Conservation (phyloP, 2,797 vertebrate species). For the Monodelphis domestica region DNA sequence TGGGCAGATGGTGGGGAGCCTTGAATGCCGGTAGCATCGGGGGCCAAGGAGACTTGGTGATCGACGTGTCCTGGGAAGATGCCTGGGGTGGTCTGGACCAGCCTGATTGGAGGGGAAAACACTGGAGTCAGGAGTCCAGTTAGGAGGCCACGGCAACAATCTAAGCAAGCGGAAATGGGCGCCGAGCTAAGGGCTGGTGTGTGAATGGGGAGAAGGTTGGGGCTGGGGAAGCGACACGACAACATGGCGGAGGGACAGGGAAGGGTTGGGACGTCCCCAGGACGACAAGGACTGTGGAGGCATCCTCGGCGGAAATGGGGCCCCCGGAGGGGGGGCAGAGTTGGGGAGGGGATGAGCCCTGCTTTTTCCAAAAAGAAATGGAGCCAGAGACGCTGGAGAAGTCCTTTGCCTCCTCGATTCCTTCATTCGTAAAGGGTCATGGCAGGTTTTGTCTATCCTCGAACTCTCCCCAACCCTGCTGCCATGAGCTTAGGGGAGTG, state of each 20-base stretch:
- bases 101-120: neutral
- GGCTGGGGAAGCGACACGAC: no score
- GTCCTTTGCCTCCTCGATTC: no score
- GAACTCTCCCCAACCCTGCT: neutral
- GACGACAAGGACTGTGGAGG: neutral
- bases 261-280: neutral
- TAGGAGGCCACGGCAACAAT: rapidly evolving
- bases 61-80: neutral
- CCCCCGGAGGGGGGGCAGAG: neutral
- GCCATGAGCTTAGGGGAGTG: neutral
- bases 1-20: neutral
- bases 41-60: neutral
- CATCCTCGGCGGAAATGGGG: neutral
- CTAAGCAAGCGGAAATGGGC: neutral
- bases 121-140: neutral
- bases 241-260: neutral
- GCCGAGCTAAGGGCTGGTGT: neutral
- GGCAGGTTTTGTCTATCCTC: neutral
- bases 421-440: neutral
- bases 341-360: neutral
- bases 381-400: rapidly evolving
- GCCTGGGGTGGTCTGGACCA: neutral
- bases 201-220: neutral
- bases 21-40: neutral
- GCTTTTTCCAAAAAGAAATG: neutral